Evolutionary conservation across 92 coral and sea anemone species (phyloP), one percentile per base, ranked within the genome.

Genomic region (Palythoa heliodiscus): DNA sequence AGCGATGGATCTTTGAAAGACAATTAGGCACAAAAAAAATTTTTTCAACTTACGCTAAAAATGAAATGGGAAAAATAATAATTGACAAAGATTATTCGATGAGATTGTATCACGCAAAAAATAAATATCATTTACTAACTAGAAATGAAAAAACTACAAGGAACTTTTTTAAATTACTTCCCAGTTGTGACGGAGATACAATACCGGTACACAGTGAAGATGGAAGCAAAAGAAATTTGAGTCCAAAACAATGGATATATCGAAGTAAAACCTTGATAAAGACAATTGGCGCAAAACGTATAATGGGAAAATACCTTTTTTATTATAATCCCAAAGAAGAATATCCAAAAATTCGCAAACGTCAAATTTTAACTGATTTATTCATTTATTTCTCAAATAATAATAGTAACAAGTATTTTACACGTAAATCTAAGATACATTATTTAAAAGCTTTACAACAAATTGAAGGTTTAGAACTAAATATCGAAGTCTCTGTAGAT

Each of bases 31-130:
- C 64, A 14, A 58, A 58, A 15, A 58, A 11, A 38, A 35, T 70
- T 20, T 70, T 70, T 70, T 35, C 75, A 70, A 70, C 8, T 10
- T 25, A 70, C 3, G n/a, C 6, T 2, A 70, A 70, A 2, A 70
- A 70, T 25, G 75, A 70, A 9, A 70, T 70, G 75, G 75, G 75
- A 70, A 70, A 70, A 70, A n/a, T 70, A 2, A 2, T 70, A 52
- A 13, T 70, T 17, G 75, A 70, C 12, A 19, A 3, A 4, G 75
- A 70, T 23, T 10, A 20, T 25, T 70, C 75, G 1, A 70, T 70
- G 75, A 50, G 75, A 70, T 35, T 70, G 20, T 70, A 70, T 35
- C n/a, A 70, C 29, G 19, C 75, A 48, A 70, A 19, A 70, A 17
- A 70, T 70, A 70, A 10, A 35, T 70, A 70, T 70, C 50, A 35